Base-by-base conservation (phyloP, 2,888 invertebrate species). In the Phyllotreta striolata region DNA sequence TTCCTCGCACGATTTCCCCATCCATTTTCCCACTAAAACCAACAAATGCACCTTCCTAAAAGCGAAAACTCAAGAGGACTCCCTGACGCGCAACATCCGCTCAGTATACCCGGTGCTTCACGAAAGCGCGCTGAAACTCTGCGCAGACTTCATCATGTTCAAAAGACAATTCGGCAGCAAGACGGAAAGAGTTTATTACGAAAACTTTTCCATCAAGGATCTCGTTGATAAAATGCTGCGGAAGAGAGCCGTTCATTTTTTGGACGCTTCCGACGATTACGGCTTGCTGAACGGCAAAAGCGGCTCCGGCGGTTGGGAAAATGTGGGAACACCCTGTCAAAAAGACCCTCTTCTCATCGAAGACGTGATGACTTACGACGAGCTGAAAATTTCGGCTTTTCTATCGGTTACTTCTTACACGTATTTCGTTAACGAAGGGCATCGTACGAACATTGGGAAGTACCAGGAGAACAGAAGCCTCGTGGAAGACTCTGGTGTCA, bases 61-160 rank as follows among this genome's bases (percentile, higher is more conserved):
- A 63, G 57, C 59, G 38, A 43, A 55, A 13, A 66, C 72, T 6
- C 38, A 56, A 5, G 56, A 66, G 38, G 55, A 70, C 8, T 65
- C 67, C 46, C 67, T 79, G 14, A 73, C 74, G 64, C 80, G 77
- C 63, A 85, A 86, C 68, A 83, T 85, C 43, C 81, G 81, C 0
- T 89, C 89, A 0, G 87, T 1, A 86, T 91, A 91, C 76, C 90
- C 91, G 0, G 67, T 91, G 1, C 83, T 91, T 66, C 91, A 91
- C 70, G 90, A 90, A 74, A 83, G 87, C 55, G 86, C 86, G 6
- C 67, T 91, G 1, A 79, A 84, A 1, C 78, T 91, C 1, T 88
- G 87, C 77, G 84, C 88, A 5, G 83, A 85, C 64, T 91, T 89
- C 78, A 80, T 91, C 55, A 85, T 88, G 65, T 86, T 88, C 74